Evolutionary conservation across 2,888 invertebrate species (phyloP).

Genomic region (Poecilobothrus nobilitatus): DNA sequence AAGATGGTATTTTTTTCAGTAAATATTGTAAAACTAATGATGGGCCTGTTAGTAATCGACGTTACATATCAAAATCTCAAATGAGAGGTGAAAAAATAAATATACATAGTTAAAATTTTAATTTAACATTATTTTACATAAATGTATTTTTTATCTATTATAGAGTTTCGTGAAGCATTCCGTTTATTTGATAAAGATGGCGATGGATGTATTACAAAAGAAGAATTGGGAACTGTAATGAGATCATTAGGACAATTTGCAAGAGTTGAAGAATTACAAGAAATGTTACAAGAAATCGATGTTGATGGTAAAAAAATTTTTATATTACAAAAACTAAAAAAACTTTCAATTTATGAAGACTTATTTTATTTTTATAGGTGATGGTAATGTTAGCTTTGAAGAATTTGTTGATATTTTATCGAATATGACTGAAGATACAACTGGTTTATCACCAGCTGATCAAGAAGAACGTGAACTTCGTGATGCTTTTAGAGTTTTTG

Average conservation of each 20-base stretch:
- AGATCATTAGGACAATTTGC: constrained; percentile 79
- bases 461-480: constrained; percentile 75
- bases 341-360: not conserved
- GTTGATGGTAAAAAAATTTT: constrained; percentile 57
- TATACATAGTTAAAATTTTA: no score
- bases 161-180: constrained; percentile 79
- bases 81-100: constrained; percentile 59
- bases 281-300: constrained; percentile 77
- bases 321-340: constrained; percentile 16
- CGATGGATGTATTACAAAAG: constrained; percentile 79
- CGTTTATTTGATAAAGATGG: constrained; percentile 81
- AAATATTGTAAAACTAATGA: constrained; percentile 22
- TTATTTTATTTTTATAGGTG: constrained; percentile 48
- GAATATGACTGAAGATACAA: constrained; percentile 59
- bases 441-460: constrained; percentile 54
- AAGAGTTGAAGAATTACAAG: constrained; percentile 73
- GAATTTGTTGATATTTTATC: constrained; percentile 81
- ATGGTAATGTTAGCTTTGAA: constrained; percentile 80
- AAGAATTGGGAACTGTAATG: constrained; percentile 78
- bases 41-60: constrained; percentile 25
- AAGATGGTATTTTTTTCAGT: constrained; percentile 31
- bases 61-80: constrained; percentile 56
- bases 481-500: constrained; percentile 82
- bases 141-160: constrained; percentile 26
- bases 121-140: not conserved